Percentiles rank a stretch among this genome's conserved stretches.
phyloP scores from a whole-genome alignment of 2,888 invertebrate genomes.

The Thymelicus sylvestris region DNA sequence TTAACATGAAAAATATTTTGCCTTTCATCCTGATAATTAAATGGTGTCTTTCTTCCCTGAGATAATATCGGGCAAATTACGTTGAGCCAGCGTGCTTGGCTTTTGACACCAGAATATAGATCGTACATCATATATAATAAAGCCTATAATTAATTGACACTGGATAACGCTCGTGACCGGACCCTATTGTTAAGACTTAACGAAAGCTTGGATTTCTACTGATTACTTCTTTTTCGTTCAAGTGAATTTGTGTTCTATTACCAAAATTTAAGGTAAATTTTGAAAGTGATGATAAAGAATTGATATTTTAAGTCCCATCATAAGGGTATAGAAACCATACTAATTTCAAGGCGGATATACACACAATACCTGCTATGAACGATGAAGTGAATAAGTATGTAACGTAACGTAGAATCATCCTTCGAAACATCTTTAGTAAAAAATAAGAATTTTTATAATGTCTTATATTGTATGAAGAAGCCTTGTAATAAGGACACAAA shows the following conservation, averaged over 20 bases:
- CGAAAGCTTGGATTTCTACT: conserved; percentile 7
- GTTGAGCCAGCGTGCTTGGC: not conserved
- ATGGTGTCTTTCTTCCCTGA: not conserved
- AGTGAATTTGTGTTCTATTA: conserved; percentile 4
- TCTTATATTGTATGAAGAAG: too few relatives aligned
- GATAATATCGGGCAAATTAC: conserved; percentile 13
- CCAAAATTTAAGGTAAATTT: not conserved
- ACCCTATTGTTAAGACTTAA: conserved; percentile 15
- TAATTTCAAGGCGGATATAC: not conserved
- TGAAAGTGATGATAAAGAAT: not conserved
- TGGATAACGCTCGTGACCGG: conserved; percentile 6
- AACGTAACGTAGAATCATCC: too few relatives aligned
- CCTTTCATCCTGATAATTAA: conserved; percentile 12
- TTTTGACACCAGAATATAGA: not conserved
- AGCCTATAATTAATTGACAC: not conserved
- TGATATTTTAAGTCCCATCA: not conserved
- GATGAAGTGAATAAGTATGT: too few relatives aligned
- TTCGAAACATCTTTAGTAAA: too few relatives aligned
- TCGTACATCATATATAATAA: not conserved
- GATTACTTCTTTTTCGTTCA: not conserved
- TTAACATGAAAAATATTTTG: not conserved
- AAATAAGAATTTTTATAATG: too few relatives aligned
- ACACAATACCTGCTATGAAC: too few relatives aligned
- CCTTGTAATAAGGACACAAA: too few relatives aligned
- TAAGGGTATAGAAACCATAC: not conserved